Base-by-base conservation (phyloP, 2,888 invertebrate genomes). In the Eristalinus sepulchralis region DNA sequence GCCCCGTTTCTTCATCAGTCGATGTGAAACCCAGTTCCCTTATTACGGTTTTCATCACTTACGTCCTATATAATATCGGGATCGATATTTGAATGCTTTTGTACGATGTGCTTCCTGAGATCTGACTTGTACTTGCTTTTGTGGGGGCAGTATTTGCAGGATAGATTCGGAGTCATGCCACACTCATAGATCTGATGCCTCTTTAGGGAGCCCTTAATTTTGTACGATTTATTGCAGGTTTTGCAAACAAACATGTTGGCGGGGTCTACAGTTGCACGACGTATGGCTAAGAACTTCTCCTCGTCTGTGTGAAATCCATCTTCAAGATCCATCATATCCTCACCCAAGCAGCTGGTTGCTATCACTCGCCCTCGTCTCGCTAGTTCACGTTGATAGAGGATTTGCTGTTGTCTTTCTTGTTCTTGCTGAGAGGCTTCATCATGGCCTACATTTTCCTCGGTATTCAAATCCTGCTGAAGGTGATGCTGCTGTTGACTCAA, bases 161-260 rank as follows among this genome's bases (percentile, higher is more conserved):
- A 90, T 2, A 92, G 88, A 1, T 90, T 90, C 1, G 92, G 92
- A 36, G 90, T 90, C 2, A 92, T 91, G 1, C 93, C 92, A 91
- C 97, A 97, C 91, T 96, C 96, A 92, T 96, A 95, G 90, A 95
- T 95, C 90, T 95, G 94, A 92, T 97, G 96, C 79, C 96, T 94
- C 91, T 95, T 95, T 90, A 97, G 94, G 87, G 96, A 96, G 89
- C 96, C 96, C 91, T 96, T 96, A 92, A 95, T 95, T 93, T 95
- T 96, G 94, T 97, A 97, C 89, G 95, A 94, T 93, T 97, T 97
- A 89, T 96, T 96, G 92, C 97, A 97, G 90, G 94, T 94, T 90
- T 94, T 94, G 93, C 96, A 96, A 88, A 94, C 94, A 91, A 94
- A 90, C 57, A 62, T 33, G 1, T 59, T 70, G 5, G 39, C 24